phyloP scores from a whole-genome alignment of 2,113 vertebrate species.

The Planiliza haematocheilus region DNA sequence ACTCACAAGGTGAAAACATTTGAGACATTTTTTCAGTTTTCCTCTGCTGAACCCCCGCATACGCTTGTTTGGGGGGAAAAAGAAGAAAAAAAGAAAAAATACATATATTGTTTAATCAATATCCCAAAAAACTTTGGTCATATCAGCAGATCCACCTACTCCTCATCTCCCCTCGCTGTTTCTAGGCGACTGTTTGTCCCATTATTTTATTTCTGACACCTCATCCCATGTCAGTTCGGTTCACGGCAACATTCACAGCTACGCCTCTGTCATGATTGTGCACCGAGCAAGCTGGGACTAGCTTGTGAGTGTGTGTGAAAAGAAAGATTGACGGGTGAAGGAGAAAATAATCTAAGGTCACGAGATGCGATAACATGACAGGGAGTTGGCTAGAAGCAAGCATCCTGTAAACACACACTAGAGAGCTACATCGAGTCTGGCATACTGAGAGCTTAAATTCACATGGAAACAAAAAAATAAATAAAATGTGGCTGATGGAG shows the following conservation, averaged over 20 bases:
- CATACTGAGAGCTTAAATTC: slow-evolving; percentile 15
- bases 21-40: not conserved
- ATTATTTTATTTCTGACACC: slow-evolving; percentile 59
- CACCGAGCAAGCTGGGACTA: not conserved
- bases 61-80: too few relatives aligned
- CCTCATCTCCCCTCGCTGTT: slow-evolving; percentile 51
- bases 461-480: slow-evolving; percentile 9
- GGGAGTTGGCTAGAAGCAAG: slow-evolving; percentile 10
- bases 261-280: slow-evolving; percentile 7
- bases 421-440: slow-evolving; percentile 14
- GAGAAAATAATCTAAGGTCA: slow-evolving; percentile 26
- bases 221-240: slow-evolving; percentile 36
- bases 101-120: slow-evolving; percentile 76
- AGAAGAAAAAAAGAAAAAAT: too few relatives aligned
- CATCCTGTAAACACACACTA: slow-evolving; percentile 38
- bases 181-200: slow-evolving; percentile 59
- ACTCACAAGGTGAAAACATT: not conserved
- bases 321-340: slow-evolving; percentile 41
- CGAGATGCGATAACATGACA: slow-evolving; percentile 27
- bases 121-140: slow-evolving; percentile 54
- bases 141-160: slow-evolving; percentile 67
- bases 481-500: slow-evolving; percentile 8
- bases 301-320: slow-evolving; percentile 16
- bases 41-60: slow-evolving; percentile 17
- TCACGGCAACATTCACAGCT: slow-evolving; percentile 22